Evolutionary conservation across 2,797 vertebrate genomes (phyloP), one percentile per base, ranked within the genome.

Genomic region (Rhincodon typus): DNA sequence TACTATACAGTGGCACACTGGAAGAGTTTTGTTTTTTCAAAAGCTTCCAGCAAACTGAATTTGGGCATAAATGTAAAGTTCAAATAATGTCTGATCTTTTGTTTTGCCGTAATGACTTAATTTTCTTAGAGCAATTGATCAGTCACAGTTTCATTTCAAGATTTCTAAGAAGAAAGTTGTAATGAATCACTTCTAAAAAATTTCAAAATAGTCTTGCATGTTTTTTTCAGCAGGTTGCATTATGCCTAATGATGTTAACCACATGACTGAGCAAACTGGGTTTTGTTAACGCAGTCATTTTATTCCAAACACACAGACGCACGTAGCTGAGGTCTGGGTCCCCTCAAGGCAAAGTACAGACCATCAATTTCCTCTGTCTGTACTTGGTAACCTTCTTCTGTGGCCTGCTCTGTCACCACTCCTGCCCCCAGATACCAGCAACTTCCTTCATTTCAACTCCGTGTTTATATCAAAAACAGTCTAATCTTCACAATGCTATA

Each of bases 291-390:
- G 70, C 57, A 34, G 94, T 74, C 94, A 95, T 17, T 77, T 95
- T 95, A 95, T 17, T 95, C 70, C 70, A 77, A 95, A 72, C 38
- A 94, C 42, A 74, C 94, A 95, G 70, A 34, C 25, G 74, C 69
- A 53, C 4, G 42, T 50, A 72, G 46, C 21, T 3, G 13, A 30
- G 94, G 30, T 77, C 94, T 95, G 94, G 94, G 94, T 69, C 70
- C 94, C 94, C 94, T 50, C 94, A 95, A 95, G 93, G 69, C 70
- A 95, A 53, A 94, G 50, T 77, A 53, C 94, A 74, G 94, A 95
- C 94, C 46, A 53, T 74, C 94, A 95, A 74, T 77, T 95, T 95
- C 94, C 94, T 95, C 94, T 95, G 69, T 95, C 94, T 95, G 94
- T 72, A 95, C 42, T 77, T 53, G 42, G 42, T 77, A 95, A 95